Percentiles rank a stretch among this genome's conserved stretches.
phyloP scores from a whole-genome alignment of 2,113 vertebrate genomes.

The Isichthys henryi region DNA sequence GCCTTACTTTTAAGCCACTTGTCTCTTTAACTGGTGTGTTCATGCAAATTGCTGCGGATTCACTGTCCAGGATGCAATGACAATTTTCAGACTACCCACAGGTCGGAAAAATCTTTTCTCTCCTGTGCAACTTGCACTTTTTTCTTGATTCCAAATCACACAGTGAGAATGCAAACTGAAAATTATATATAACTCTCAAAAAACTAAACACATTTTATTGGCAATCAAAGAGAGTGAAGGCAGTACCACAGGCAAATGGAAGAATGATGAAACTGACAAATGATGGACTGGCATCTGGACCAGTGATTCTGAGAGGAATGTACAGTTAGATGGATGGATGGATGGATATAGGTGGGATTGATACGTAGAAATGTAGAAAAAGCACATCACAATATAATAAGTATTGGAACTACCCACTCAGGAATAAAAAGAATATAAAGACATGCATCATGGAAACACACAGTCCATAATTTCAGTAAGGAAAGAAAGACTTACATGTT shows the following conservation, averaged over 20 bases:
- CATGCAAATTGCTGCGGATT: background rate
- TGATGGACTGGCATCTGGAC: background rate
- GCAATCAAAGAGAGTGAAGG: background rate
- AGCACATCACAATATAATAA: background rate
- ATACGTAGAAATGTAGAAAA: background rate
- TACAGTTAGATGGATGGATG: background rate
- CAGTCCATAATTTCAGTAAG: background rate
- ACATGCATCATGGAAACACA: background rate
- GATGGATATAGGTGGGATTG: background rate
- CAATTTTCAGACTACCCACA: background rate
- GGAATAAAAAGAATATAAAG: background rate
- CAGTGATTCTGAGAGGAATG: background rate
- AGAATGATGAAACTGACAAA: background rate
- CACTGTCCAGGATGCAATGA: background rate
- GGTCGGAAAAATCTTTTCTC: background rate
- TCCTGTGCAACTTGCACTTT: background rate
- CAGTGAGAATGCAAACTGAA: background rate
- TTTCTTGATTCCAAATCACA: background rate
- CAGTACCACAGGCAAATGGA: background rate
- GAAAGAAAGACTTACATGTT: background rate
- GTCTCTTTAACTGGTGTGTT: background rate
- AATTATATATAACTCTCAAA: background rate
- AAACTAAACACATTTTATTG: background rate
- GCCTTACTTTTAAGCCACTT: background rate
- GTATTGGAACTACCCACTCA: background rate